Evolutionary conservation across 2,888 invertebrate species (phyloP).

Genomic region (Acleris literana): DNA sequence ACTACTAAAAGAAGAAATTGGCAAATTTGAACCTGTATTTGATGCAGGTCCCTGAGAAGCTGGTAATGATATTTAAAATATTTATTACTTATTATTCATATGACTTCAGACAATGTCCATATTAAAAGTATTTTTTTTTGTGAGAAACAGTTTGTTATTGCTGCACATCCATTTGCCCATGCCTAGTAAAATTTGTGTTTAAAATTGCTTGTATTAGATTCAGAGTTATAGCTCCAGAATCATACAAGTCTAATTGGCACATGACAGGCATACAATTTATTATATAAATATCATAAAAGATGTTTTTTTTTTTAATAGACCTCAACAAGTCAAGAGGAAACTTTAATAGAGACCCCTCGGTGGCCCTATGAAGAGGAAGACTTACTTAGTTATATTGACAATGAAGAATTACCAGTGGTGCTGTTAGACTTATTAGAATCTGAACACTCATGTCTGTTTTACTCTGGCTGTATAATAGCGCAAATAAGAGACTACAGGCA

Average conservation of each 20-base stretch:
- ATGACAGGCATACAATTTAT: no score
- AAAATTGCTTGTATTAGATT: no score
- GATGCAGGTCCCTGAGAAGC: no score
- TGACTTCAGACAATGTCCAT: no score
- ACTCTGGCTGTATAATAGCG: slow-evolving; percentile 95
- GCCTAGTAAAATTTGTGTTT: neutral
- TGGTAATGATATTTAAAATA: no score
- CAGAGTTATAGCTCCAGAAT: no score
- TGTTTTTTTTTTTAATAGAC: slow-evolving; percentile 42
- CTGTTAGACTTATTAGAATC: slow-evolving; percentile 92
- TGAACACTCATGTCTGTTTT: slow-evolving; percentile 93
- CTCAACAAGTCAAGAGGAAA: slow-evolving; percentile 81
- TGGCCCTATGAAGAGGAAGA: slow-evolving; percentile 96
- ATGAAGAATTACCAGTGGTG: slow-evolving; percentile 94
- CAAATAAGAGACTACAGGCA: slow-evolving; percentile 95
- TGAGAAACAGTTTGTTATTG: no score
- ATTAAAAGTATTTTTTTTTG: no score
- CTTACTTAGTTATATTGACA: slow-evolving; percentile 93
- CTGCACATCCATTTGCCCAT: neutral
- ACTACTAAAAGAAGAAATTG: no score
- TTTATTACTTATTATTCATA: no score
- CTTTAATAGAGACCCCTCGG: slow-evolving; percentile 89
- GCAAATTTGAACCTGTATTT: no score
- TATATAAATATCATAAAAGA: slow-evolving; percentile 34
- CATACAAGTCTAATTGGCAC: no score